Evolutionary conservation across 1,140 invertebrate genomes (phyloP), one percentile per base, ranked within the genome.

Genomic region (Camponotus pennsylvanicus): DNA sequence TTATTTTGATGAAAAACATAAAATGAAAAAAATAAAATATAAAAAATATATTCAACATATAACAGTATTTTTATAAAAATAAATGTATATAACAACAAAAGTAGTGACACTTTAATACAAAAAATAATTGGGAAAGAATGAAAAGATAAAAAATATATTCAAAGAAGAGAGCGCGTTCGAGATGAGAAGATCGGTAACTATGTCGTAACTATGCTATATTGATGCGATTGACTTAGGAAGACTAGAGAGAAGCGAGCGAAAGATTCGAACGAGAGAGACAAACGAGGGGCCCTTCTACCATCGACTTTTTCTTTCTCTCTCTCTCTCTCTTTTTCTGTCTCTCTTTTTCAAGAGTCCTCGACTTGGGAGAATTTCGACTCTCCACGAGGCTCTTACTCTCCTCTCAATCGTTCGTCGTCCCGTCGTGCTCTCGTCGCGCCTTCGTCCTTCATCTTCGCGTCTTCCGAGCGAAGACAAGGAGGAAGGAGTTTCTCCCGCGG

Each of bases 251-350:
- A 73, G 49, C 45, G 40, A 75, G 66, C 71, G 57, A 85, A 42
- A 77, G 59, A 40, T 45, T 85, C 76, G 55, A 89, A 89, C 71
- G 77, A 89, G 85, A 84, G 88, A 89, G 88, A 89, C 70, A 88
- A 89, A 89, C 83, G 70, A 86, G 75, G 64, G 57, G 59, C n/a
- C 64, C 18, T 37, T 45, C 13, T 42, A 37, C 67, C 37, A 11
- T 15, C 27, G 13, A 1, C n/a, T 55, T 32, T 63, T 15, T 49
- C 37, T 67, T 34, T 49, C 27, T 40, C n/a, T 27, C 21, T 57
- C 21, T 57, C 21, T 52, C 40, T 49, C 37, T 21, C 32, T 64
- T 6, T 9, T 32, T 15, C n/a, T 45, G 45, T 11, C 64, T 49
- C 37, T 49, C 27, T 61, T n/a, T 69, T 67, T 63, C 21, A 34